Conservation (phyloP, 2,888 invertebrate species). For the Pseudanteris insignis region DNA sequence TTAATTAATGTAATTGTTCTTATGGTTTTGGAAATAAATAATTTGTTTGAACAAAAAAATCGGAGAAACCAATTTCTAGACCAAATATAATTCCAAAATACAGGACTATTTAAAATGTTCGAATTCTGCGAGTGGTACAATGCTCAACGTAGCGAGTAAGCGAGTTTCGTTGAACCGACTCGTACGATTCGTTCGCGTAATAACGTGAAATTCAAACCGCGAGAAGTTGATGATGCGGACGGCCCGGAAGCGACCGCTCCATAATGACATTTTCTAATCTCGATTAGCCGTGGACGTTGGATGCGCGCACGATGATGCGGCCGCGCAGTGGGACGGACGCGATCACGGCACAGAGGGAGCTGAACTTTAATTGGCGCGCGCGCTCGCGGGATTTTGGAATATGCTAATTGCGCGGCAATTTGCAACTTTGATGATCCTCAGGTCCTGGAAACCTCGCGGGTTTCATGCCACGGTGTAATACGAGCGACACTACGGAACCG, state of each 20-base stretch:
- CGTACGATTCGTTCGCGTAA: too few species aligned
- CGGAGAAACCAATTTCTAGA: too few species aligned
- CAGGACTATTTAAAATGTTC: too few species aligned
- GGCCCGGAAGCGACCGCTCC: conserved; percentile 29
- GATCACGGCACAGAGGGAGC: not conserved
- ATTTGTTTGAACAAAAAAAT: too few species aligned
- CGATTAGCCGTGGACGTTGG: conserved; percentile 48
- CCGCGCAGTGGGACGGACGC: not conserved
- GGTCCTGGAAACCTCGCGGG: conserved; percentile 50
- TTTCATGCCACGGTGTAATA: conserved; percentile 8
- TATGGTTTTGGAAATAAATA: too few species aligned
- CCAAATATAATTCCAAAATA: too few species aligned
- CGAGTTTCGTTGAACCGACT: too few species aligned
- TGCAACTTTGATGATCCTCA: conserved; percentile 62
- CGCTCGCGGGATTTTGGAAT: conserved; percentile 49
- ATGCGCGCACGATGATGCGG: conserved; percentile 1
- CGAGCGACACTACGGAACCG: conserved; percentile 30
- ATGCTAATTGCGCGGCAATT: conserved; percentile 60
- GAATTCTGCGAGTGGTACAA: too few species aligned
- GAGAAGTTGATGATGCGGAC: conserved; percentile 34
- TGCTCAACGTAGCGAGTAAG: too few species aligned
- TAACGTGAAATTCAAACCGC: conserved; percentile 41
- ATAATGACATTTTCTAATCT: conserved; percentile 62
- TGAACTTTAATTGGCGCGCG: conserved; percentile 48
- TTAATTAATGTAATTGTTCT: too few species aligned